A percentile compares a stretch with the other conserved stretches of the same genome.
Conservation (phyloP, 2,888 invertebrate species). For the Rhaphigaster nebulosa region DNA sequence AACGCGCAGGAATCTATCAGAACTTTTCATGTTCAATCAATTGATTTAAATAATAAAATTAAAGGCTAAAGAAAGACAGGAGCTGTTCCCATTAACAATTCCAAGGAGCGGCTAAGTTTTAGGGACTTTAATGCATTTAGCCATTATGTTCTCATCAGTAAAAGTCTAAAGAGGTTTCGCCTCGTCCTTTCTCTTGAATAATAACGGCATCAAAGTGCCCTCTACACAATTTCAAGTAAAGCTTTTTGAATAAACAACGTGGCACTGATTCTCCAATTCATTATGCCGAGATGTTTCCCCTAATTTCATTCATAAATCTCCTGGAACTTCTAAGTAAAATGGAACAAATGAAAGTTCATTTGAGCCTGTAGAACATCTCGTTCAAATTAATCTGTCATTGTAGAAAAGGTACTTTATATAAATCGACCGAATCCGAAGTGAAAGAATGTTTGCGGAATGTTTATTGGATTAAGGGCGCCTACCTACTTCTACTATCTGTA, state of each 20-base stretch:
- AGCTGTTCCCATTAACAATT: not conserved
- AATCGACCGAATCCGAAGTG: no score
- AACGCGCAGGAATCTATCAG: not conserved
- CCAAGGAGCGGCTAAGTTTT: slow-evolving; percentile 8
- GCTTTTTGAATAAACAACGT: not conserved
- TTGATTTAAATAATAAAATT: not conserved
- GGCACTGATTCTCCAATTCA: not conserved
- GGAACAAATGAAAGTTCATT: not conserved
- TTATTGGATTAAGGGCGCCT: no score
- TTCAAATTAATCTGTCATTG: not conserved
- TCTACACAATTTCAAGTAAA: not conserved
- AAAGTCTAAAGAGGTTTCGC: not conserved
- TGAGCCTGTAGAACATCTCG: not conserved
- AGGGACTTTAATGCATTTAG: slow-evolving; percentile 32
- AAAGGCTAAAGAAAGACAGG: not conserved
- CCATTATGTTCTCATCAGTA: slow-evolving; percentile 27
- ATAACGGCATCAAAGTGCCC: slow-evolving; percentile 14
- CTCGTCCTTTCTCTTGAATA: not conserved
- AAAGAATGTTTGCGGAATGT: no score
- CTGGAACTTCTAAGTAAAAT: not conserved
- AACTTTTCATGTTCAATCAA: not conserved
- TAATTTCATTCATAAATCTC: not conserved
- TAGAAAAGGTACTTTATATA: no score
- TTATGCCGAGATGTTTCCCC: not conserved
- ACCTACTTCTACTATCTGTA: no score